Conservation (phyloP, 2,888 invertebrate genomes). For the Callyntrura guangdongensis region DNA sequence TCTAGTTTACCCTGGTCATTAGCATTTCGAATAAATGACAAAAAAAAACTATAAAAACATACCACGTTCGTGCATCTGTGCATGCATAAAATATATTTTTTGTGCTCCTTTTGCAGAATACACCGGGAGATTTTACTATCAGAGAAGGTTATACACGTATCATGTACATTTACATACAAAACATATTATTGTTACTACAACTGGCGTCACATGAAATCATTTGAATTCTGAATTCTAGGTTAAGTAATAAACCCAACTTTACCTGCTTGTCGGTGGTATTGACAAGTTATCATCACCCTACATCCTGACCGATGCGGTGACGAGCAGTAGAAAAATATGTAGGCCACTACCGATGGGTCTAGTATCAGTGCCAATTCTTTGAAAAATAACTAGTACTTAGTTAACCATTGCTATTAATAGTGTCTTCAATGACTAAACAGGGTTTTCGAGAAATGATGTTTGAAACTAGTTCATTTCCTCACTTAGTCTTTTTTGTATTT, state of each 20-base stretch:
- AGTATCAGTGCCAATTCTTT: no score
- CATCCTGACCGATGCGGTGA: slow-evolving; percentile 51
- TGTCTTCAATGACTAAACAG: no score
- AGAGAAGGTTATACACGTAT: slow-evolving; percentile 58
- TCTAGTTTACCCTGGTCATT: slow-evolving; percentile 4
- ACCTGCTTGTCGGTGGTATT: slow-evolving; percentile 2
- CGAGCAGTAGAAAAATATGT: slow-evolving; percentile 48
- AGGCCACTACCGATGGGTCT: slow-evolving; percentile 40
- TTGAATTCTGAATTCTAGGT: slow-evolving; percentile 69
- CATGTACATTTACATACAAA: slow-evolving; percentile 66
- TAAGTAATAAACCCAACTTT: slow-evolving; percentile 62
- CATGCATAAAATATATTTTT: slow-evolving; percentile 28
- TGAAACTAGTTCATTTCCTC: no score
- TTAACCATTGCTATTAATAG: no score
- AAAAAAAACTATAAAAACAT: not conserved
- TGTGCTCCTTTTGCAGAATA: not conserved
- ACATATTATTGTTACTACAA: slow-evolving; percentile 59
- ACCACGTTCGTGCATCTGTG: not conserved
- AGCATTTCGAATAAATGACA: slow-evolving; percentile 24
- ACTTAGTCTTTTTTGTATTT: not conserved
- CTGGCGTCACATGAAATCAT: slow-evolving; percentile 59
- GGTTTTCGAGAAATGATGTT: no score
- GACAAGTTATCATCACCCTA: slow-evolving; percentile 8
- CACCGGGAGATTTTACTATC: slow-evolving; percentile 6
- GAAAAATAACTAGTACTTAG: no score